Evolutionary conservation across 2,888 invertebrate genomes (phyloP), one percentile per base, ranked within the genome.

Genomic region (Thymelicus sylvestris): DNA sequence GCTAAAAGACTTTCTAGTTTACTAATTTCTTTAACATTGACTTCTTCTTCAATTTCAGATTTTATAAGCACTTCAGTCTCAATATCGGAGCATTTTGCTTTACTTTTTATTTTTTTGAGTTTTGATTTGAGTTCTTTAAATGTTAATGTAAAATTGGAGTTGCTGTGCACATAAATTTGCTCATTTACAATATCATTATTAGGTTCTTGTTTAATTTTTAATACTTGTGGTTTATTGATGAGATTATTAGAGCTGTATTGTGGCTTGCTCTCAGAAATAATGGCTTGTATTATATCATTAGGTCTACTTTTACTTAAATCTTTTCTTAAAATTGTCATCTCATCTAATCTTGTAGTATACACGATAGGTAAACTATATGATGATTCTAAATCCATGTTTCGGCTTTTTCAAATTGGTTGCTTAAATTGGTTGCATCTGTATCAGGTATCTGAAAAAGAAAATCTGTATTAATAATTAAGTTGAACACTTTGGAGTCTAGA

Each of bases 261-360:
- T 24, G 82, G 82, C 74, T 76, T 82, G 63, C 83, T 85, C 76
- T 83, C 80, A 44, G 41, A 19, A 39, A 76, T 44, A 61, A 79
- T 76, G n/a, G 31, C 31, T n/a, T 70, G 47, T 12, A 72, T 31
- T 55, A 83, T 62, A 52, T 75, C 63, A 38, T 69, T 52, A 6
- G 72, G 67, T 8, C 39, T 24, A 6, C 62, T 7, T 15, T 39
- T 7, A 15, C 67, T 62, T 39, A 70, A 39, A 10, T 66, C 68
- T 57, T 66, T 41, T 12, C 77, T 74, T 6, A 79, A 74, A n/a
- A 78, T 74, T 7, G 66, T 60, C 85, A 85, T 85, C 15, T 83
- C 79, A 44, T 85, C 82, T 71, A 86, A 73, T 74, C 77, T 79
- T 19, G 80, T 85, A 8, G 85, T 86, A 52, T 81, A 84, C 2